Percentiles rank a stretch among this genome's conserved stretches.
Evolutionary conservation across 2,113 vertebrate species (phyloP).

Genomic region (Grantiella picta): DNA sequence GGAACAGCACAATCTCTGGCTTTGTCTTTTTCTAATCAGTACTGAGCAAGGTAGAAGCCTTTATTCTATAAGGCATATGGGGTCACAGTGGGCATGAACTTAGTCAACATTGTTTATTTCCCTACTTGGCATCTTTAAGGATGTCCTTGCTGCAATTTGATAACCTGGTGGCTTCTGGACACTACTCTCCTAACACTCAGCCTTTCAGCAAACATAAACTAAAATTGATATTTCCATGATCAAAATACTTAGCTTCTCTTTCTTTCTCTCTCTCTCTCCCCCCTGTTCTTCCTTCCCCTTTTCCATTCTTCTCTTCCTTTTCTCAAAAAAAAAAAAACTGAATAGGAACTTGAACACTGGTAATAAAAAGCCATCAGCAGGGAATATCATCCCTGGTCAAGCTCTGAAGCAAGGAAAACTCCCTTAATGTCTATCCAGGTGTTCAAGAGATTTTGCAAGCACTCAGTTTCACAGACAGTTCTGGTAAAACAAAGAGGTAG

Average conservation of each 20-base stretch:
- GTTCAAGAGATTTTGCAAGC: neutral
- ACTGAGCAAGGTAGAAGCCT: neutral
- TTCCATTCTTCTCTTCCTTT: neutral
- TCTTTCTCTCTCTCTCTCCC: neutral
- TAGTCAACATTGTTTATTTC: neutral
- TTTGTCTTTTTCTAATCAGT: neutral
- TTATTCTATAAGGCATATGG: neutral
- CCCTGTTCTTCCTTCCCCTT: rapidly evolving
- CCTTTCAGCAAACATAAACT: neutral
- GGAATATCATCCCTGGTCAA: neutral
- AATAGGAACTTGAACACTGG: neutral
- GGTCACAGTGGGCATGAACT: neutral
- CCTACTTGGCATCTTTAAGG: neutral
- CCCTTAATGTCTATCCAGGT: neutral
- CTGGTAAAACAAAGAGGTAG: neutral
- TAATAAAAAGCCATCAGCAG: neutral
- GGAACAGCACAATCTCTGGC: neutral
- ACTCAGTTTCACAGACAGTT: neutral
- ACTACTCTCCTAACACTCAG: neutral
- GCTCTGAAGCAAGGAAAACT: neutral
- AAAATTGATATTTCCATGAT: neutral
- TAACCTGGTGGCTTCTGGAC: neutral
- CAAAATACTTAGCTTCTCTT: neutral
- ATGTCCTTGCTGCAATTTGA: neutral
- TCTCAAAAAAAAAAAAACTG: neutral